Conservation (phyloP, 2,113 vertebrate species). For the Myotis brandtii region DNA sequence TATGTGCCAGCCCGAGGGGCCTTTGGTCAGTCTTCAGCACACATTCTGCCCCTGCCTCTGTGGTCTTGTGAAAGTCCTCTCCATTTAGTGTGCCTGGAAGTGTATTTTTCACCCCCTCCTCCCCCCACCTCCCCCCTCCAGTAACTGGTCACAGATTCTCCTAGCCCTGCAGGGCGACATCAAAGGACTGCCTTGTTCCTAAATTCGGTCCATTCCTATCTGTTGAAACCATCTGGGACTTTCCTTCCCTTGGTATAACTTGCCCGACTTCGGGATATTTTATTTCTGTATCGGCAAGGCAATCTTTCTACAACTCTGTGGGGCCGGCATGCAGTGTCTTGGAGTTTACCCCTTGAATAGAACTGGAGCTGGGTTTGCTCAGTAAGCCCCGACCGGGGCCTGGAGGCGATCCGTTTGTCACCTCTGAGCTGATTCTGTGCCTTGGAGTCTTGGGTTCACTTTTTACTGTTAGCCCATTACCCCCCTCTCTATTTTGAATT, state of each 20-base stretch:
- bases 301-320: background rate
- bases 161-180: background rate
- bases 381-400: conserved; percentile 35
- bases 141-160: background rate
- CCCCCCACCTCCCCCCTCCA: background rate
- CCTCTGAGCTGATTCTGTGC: background rate
- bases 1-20: background rate
- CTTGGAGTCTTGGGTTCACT: background rate
- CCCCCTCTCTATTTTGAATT: background rate
- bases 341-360: background rate
- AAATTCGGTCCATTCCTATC: background rate
- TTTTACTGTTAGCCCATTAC: background rate
- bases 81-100: background rate
- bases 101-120: background rate
- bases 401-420: conserved; percentile 33
- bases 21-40: background rate
- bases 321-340: background rate
- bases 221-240: conserved; percentile 49
- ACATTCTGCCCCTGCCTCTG: background rate
- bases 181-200: conserved; percentile 36
- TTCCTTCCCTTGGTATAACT: conserved; percentile 5
- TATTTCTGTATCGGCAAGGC: conserved; percentile 6
- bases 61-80: background rate
- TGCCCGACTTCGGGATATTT: background rate
- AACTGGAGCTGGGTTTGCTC: background rate